Evolutionary conservation across 2,888 invertebrate species (phyloP), one percentile per base, ranked within the genome.

Genomic region (Phengaris alcon): DNA sequence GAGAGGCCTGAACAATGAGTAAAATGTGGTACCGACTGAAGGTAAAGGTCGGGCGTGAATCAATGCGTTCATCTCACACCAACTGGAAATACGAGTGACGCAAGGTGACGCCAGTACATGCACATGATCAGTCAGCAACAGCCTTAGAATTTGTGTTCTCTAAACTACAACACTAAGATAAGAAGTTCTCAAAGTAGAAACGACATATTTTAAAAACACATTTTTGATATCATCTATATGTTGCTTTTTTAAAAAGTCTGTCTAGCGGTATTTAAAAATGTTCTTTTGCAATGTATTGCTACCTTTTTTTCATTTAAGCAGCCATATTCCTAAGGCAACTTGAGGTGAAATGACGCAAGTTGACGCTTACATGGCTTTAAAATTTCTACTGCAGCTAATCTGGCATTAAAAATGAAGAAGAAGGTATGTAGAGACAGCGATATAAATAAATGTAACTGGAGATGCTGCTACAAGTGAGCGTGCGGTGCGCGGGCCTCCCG

Each of bases 401-500:
- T 64, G 44, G 64, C 13, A 22, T 70, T 48, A 15, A 70, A 70
- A 15, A 48, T 10, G 15, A 70, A 48, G 70, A 48, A 51, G 70
- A 10, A 22, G 6, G 51, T 15, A 15, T 22, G 9, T 15, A 51
- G 22, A 22, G 35, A 64, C 8, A 69, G 48, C 15, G 48, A 70
- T 70, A 51, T 70, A 15, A 48, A 48, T 70, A 70, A 48, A 48
- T 70, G 70, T 70, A 52, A 70, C 70, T 70, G 22, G 70, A 70
- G 70, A 48, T 51, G 70, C 4, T 8, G 68, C 15, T 10, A 81
- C 80, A 77, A 80, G 77, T 76, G 76, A 84, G 80, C 78, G 82
- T 76, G 80, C 80, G 79, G 77, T 79, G 82, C 83, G 79, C 86
- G 82, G 87, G 85, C 81, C 80, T 79, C 82, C 84, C 83, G 90